A percentile compares a stretch with the other conserved stretches of the same genome.
These are phyloP conservation scores for Urocitellus parryii DNA, from an alignment of 2,113 vertebrate genomes.

Conservation along the genomic window DNA sequence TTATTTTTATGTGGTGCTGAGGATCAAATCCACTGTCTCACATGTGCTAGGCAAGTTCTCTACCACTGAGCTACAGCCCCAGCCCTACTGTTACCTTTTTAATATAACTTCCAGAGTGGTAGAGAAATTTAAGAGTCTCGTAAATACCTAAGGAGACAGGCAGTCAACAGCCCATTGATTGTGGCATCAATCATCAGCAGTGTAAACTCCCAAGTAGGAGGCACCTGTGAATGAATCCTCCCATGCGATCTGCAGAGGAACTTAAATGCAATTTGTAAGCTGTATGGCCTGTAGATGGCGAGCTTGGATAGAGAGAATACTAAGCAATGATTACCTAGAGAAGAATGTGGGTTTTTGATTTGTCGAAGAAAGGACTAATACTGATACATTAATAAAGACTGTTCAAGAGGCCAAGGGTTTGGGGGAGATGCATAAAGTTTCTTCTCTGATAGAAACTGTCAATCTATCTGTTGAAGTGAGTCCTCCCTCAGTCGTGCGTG, in stretches of 20 bases:
- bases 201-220: background rate
- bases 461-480: background rate
- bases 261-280: background rate
- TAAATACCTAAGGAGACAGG: background rate
- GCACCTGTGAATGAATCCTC: background rate
- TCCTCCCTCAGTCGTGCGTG: background rate
- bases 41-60: no score
- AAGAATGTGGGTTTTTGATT: background rate
- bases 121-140: background rate
- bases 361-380: background rate
- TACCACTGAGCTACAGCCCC: background rate
- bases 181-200: background rate
- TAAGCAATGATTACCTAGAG: background rate
- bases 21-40: no score
- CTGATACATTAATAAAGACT: background rate
- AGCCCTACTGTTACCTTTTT: background rate
- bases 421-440: background rate
- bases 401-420: background rate
- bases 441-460: background rate
- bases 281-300: conserved; percentile 53
- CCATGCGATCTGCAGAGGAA: background rate
- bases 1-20: no score
- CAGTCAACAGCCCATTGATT: background rate
- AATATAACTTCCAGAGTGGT: background rate
- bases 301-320: conserved; percentile 58